phyloP scores from a whole-genome alignment of 1,140 invertebrate species.

The Tetragonula clypearis region DNA sequence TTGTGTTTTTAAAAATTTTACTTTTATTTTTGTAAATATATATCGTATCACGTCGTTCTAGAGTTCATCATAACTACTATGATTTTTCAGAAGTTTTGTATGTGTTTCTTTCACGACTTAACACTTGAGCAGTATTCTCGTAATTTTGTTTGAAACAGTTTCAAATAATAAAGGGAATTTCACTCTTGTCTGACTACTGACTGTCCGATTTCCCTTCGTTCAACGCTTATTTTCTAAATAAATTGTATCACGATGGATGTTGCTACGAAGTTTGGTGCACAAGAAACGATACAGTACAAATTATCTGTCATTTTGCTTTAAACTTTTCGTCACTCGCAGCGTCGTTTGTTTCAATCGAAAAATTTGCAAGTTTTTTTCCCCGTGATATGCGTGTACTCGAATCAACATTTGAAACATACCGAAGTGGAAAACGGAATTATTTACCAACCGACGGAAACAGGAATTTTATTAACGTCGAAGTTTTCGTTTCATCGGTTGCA shows the following conservation, averaged over 20 bases:
- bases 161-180: not conserved
- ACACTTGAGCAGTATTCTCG: too few relatives aligned
- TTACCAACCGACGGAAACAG: not conserved
- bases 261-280: too few relatives aligned
- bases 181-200: not conserved
- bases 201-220: not conserved
- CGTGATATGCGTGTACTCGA: rapidly evolving
- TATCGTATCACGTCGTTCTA: too few relatives aligned
- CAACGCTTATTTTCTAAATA: not conserved
- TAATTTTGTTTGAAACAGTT: not conserved
- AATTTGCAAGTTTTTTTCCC: not conserved
- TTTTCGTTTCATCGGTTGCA: not conserved
- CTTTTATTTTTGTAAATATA: not conserved
- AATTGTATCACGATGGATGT: not conserved
- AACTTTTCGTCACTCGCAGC: not conserved
- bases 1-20: not conserved
- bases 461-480: not conserved
- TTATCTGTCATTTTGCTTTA: not conserved
- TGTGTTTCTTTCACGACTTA: too few relatives aligned
- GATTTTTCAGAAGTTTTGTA: too few relatives aligned
- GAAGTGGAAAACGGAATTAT: not conserved
- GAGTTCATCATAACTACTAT: too few relatives aligned
- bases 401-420: not conserved
- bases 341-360: not conserved
- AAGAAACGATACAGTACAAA: not conserved